A percentile compares a stretch with the other conserved stretches of the same genome.
phyloP scores from a whole-genome alignment of 1,140 invertebrate species.

The Macrocentrus cingulum region DNA sequence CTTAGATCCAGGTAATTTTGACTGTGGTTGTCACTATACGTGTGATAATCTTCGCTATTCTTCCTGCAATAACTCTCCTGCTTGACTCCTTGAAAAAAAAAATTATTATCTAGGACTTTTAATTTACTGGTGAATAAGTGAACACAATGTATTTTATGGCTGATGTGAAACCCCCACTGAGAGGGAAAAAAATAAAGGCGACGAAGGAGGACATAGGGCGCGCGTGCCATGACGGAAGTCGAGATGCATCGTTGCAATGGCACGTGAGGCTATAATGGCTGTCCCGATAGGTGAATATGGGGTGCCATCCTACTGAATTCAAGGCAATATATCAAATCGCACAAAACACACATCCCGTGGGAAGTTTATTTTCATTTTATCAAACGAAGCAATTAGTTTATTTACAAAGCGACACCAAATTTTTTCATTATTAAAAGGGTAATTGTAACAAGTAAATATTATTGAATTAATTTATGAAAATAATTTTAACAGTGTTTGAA shows the following conservation, averaged over 20 bases:
- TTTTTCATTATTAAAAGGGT: too few species aligned
- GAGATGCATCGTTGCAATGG: slow-evolving; percentile 45
- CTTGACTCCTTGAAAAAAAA: slow-evolving; percentile 32
- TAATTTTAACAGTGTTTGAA: too few species aligned
- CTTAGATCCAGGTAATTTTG: slow-evolving; percentile 39
- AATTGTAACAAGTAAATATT: too few species aligned
- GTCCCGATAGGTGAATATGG: slow-evolving; percentile 18
- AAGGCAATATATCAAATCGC: slow-evolving; percentile 3
- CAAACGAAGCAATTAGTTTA: background rate
- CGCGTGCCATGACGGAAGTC: slow-evolving; percentile 46
- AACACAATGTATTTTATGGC: too few species aligned
- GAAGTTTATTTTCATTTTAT: slow-evolving; percentile 13
- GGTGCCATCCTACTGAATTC: slow-evolving; percentile 8
- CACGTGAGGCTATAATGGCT: slow-evolving; percentile 38
- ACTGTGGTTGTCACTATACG: slow-evolving; percentile 30
- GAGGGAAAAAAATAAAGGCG: slow-evolving; percentile 19
- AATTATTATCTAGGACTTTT: too few species aligned
- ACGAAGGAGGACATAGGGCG: slow-evolving; percentile 34
- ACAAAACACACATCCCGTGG: slow-evolving; percentile 14
- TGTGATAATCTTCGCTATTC: slow-evolving; percentile 32
- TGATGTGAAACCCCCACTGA: too few species aligned
- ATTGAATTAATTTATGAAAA: too few species aligned
- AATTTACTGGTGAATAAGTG: too few species aligned
- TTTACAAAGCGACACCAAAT: too few species aligned
- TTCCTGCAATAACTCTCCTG: slow-evolving; percentile 39